Evolutionary conservation across 2,888 invertebrate species (phyloP).

Genomic region (Nyleta sp.): DNA sequence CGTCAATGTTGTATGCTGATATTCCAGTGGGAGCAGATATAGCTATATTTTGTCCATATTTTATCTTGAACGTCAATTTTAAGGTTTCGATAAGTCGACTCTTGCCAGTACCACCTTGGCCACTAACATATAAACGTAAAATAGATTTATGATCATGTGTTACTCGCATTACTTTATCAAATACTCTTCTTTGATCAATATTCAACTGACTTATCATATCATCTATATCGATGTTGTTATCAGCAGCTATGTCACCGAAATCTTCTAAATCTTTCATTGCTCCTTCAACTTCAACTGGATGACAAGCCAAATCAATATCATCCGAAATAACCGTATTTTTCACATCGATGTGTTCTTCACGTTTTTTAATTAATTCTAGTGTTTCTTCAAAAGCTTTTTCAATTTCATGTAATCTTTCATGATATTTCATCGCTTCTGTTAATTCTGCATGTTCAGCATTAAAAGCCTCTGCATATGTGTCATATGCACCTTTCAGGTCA

Average conservation of each 20-base stretch:
- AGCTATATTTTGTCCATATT: not conserved
- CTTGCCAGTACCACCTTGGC: constrained; percentile 3
- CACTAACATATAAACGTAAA: constrained; percentile 1
- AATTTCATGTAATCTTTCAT: constrained; percentile 12
- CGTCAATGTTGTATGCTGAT: constrained; percentile 59
- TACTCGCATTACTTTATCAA: constrained; percentile 39
- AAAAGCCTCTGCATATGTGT: constrained; percentile 69
- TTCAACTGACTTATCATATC: constrained; percentile 56
- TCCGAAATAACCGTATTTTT: constrained; percentile 14
- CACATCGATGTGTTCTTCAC: constrained; percentile 6
- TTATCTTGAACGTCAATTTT: not conserved
- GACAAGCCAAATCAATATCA: constrained; percentile 21
- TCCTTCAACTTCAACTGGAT: constrained; percentile 39
- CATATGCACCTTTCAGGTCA: constrained; percentile 64
- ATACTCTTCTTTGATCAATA: constrained; percentile 65
- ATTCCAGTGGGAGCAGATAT: constrained; percentile 13
- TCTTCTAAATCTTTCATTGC: constrained; percentile 50
- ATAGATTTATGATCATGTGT: not conserved
- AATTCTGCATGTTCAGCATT: constrained; percentile 9
- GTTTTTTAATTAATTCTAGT: constrained; percentile 14
- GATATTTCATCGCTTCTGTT: constrained; percentile 25
- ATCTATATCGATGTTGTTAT: constrained; percentile 10
- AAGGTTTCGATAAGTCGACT: not conserved
- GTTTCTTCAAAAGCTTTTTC: constrained; percentile 18
- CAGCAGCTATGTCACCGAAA: not conserved